Conservation (phyloP, 1,140 invertebrate species). For the Drusus annulatus region DNA sequence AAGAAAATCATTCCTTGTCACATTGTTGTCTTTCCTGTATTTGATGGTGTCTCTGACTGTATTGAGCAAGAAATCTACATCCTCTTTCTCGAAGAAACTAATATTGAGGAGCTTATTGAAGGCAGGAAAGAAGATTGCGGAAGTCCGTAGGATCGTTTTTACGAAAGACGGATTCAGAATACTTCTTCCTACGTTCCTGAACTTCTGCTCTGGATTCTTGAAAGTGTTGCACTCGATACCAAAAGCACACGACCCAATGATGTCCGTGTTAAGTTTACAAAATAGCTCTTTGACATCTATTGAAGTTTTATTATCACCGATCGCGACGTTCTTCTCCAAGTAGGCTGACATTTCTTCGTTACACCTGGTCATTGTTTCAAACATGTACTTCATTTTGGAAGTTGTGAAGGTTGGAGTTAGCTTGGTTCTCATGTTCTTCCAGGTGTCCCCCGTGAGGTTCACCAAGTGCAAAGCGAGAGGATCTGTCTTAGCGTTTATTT, state of each 20-base stretch:
- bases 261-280: constrained; percentile 75
- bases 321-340: constrained; percentile 63
- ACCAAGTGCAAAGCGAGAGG: constrained; percentile 68
- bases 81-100: constrained; percentile 23
- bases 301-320: constrained; percentile 57
- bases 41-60: constrained; percentile 72
- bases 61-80: constrained; percentile 69
- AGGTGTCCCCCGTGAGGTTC: constrained; percentile 63
- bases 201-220: constrained; percentile 72
- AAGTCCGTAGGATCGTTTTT: constrained; percentile 4
- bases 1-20: constrained; percentile 74
- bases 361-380: constrained; percentile 63
- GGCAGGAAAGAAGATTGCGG: not conserved
- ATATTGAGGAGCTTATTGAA: constrained; percentile 9
- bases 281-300: constrained; percentile 71
- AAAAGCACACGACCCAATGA: constrained; percentile 76
- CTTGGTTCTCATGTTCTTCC: constrained; percentile 60
- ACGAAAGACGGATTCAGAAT: constrained; percentile 60
- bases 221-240: constrained; percentile 75
- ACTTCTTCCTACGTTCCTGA: constrained; percentile 67
- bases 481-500: constrained; percentile 68
- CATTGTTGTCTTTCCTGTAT: constrained; percentile 67
- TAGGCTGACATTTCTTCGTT: constrained; percentile 61
- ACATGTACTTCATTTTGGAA: constrained; percentile 62
- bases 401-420: constrained; percentile 62